These are phyloP conservation scores for Polypterus bichir DNA, from an alignment of 2,113 vertebrate species.

Conservation along the genomic window DNA sequence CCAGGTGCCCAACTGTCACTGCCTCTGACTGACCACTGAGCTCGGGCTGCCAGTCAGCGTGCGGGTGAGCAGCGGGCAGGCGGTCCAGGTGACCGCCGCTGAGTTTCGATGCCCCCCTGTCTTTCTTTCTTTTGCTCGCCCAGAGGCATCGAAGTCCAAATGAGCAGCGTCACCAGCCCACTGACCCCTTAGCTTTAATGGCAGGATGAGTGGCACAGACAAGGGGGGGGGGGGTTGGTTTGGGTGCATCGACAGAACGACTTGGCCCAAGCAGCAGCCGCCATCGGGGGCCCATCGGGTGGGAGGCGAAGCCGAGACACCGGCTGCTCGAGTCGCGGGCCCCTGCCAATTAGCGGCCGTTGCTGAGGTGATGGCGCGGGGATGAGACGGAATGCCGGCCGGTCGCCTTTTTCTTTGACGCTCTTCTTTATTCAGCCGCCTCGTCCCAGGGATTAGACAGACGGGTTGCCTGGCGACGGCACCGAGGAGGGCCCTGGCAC, in stretches of 20 bases:
- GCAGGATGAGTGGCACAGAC: background rate
- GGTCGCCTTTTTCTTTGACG: slow-evolving; percentile 43
- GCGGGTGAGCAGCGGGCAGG: too few species aligned
- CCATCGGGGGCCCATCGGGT: slow-evolving; percentile 11
- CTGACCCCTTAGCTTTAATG: too few species aligned
- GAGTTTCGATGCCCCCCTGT: too few species aligned
- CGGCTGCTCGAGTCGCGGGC: slow-evolving; percentile 32
- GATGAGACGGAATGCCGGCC: slow-evolving; percentile 54
- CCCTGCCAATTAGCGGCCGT: slow-evolving; percentile 42
- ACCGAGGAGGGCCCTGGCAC: slow-evolving; percentile 46
- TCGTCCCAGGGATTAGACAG: slow-evolving; percentile 44
- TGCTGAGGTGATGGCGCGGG: slow-evolving; percentile 57
- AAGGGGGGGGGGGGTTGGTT: too few species aligned
- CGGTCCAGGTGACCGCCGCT: too few species aligned
- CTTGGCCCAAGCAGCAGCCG: slow-evolving; percentile 6
- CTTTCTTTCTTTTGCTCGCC: too few species aligned
- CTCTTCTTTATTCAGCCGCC: slow-evolving; percentile 50
- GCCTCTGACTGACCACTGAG: too few species aligned
- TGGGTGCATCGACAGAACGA: slow-evolving; percentile 9
- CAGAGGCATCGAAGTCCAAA: too few species aligned
- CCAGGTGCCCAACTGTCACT: too few species aligned
- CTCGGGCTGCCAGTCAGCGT: too few species aligned
- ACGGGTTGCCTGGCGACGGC: slow-evolving; percentile 58
- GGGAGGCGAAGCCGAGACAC: slow-evolving; percentile 35
- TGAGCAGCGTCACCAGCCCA: too few species aligned